A percentile compares a stretch with the other conserved stretches of the same genome.
Conservation (phyloP, 2,888 invertebrate species). For the Orchesellides sinensis region DNA sequence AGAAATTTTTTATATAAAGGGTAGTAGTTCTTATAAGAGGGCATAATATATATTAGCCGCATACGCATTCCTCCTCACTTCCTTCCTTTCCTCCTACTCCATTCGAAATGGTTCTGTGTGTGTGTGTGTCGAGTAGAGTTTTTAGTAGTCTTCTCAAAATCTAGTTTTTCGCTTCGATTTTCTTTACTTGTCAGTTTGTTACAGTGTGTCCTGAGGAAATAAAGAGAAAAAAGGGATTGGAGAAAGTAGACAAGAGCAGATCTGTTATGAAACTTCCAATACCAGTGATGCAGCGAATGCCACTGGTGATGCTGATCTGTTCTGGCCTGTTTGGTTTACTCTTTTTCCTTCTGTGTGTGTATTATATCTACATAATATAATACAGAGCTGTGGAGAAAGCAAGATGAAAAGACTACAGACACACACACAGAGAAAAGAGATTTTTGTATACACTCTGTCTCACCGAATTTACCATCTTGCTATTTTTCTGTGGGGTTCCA, state of each 20-base stretch:
- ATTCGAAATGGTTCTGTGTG: neutral
- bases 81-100: conserved; percentile 23
- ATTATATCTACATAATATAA: too few relatives aligned
- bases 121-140: neutral
- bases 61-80: conserved; percentile 24
- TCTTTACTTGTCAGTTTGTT: conserved; percentile 26
- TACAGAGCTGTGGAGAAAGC: neutral
- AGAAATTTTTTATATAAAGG: conserved; percentile 27
- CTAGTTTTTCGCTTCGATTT: neutral
- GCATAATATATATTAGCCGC: too few relatives aligned
- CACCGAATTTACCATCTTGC: conserved; percentile 61
- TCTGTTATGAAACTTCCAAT: too few relatives aligned
- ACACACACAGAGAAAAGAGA: conserved; percentile 28
- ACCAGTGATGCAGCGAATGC: neutral
- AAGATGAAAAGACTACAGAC: neutral
- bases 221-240: neutral
- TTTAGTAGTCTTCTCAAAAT: neutral
- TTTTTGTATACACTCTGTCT: conserved; percentile 38
- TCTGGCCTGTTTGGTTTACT: neutral
- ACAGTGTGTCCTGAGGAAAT: neutral
- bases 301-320: neutral
- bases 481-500: neutral
- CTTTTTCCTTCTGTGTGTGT: neutral
- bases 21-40: too few relatives aligned
- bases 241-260: neutral